Conservation (phyloP, 2,113 vertebrate species). For the Agapornis roseicollis region DNA sequence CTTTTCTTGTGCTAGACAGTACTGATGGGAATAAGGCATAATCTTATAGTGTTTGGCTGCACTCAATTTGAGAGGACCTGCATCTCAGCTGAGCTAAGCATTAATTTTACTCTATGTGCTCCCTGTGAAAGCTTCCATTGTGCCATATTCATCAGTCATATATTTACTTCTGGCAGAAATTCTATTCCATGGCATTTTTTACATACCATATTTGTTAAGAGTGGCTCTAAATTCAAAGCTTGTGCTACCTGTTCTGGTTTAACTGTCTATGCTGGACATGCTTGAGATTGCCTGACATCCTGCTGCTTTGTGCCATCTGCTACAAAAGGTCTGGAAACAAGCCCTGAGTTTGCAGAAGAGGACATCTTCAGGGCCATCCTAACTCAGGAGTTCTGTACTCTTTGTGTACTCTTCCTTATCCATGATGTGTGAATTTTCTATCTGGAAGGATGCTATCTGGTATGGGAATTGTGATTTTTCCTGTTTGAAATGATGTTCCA, state of each 20-base stretch:
- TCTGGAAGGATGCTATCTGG: background rate
- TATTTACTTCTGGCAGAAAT: background rate
- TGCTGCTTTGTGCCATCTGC: background rate
- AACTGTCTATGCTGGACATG: background rate
- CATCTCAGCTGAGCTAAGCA: background rate
- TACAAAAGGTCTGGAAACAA: background rate
- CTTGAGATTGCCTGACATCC: too few relatives aligned
- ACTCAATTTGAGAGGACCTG: background rate
- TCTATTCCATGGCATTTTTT: background rate
- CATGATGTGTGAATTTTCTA: fast-evolving
- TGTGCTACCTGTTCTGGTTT: fast-evolving
- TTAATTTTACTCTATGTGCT: background rate
- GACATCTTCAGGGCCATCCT: background rate
- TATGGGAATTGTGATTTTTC: background rate
- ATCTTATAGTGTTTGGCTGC: background rate
- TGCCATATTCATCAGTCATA: background rate
- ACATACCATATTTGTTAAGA: background rate
- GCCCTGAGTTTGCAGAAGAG: background rate
- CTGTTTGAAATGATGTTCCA: background rate
- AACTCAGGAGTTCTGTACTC: background rate
- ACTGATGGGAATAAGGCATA: background rate
- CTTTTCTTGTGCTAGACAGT: background rate
- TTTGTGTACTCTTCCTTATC: background rate
- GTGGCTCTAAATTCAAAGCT: too few relatives aligned
- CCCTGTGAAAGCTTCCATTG: background rate